Percentiles rank a stretch among this genome's conserved stretches.
These are phyloP conservation scores for Dioctria rufipes DNA, from an alignment of 2,888 invertebrate species.

Conservation along the genomic window DNA sequence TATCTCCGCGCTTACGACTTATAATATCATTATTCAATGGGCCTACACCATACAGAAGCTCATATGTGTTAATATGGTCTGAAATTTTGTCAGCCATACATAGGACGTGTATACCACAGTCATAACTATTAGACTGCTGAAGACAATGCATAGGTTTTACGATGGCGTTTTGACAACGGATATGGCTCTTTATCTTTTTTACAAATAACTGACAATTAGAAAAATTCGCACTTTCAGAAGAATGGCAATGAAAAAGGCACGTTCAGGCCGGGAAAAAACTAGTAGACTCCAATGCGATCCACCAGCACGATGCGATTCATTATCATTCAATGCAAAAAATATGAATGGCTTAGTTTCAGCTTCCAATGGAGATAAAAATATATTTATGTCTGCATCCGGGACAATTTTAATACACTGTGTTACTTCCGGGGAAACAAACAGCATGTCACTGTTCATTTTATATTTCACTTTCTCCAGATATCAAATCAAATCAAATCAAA, in stretches of 20 bases:
- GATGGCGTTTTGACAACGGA: constrained; percentile 69
- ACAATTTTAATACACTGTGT: constrained; percentile 93
- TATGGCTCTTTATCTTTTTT: constrained; percentile 72
- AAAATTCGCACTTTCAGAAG: constrained; percentile 79
- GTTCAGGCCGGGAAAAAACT: constrained; percentile 82
- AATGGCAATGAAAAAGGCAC: constrained; percentile 88
- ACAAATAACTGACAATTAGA: constrained; percentile 78
- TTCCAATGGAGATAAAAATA: constrained; percentile 82
- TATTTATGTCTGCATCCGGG: constrained; percentile 77
- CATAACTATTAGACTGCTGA: constrained; percentile 89
- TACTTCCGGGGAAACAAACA: constrained; percentile 83
- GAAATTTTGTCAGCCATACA: constrained; percentile 80
- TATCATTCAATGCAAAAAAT: constrained; percentile 92
- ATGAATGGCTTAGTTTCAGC: constrained; percentile 80
- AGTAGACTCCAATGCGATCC: constrained; percentile 94
- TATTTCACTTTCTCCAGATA: constrained; percentile 81
- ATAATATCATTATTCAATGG: constrained; percentile 73
- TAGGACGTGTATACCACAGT: constrained; percentile 92
- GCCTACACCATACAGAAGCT: constrained; percentile 67
- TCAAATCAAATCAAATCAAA: no score
- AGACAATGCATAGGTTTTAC: constrained; percentile 75
- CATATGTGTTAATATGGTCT: constrained; percentile 69
- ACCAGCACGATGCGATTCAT: constrained; percentile 81
- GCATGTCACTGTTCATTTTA: constrained; percentile 74
- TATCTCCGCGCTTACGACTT: constrained; percentile 76